A percentile compares a stretch with the other conserved stretches of the same genome.
phyloP scores from a whole-genome alignment of 2,797 vertebrate genomes.

The Eulemur rubriventer region DNA sequence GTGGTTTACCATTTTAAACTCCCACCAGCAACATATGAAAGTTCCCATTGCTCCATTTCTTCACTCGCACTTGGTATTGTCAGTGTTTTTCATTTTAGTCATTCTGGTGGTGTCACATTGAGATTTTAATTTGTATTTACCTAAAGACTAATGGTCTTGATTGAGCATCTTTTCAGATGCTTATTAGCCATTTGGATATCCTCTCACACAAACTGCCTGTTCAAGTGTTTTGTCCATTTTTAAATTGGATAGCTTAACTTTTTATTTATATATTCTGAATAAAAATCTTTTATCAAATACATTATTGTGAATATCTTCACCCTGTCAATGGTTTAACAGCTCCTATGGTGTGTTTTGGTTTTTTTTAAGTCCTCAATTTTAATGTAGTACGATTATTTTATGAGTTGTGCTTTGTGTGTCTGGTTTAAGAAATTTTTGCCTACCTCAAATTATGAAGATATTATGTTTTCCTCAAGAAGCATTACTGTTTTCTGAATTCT shows the following conservation, averaged over 20 bases:
- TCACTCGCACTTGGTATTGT: neutral
- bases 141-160: neutral
- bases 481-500: neutral
- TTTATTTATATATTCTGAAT: neutral
- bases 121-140: neutral
- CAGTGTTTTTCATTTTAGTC: neutral
- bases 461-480: neutral
- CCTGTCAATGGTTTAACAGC: neutral
- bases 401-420: neutral
- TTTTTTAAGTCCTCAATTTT: slow-evolving; percentile 10
- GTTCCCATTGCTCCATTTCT: neutral
- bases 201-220: neutral
- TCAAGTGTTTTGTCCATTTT: neutral
- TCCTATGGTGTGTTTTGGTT: neutral
- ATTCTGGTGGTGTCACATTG: neutral
- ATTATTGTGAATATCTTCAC: neutral
- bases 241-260: neutral
- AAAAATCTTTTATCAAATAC: slow-evolving; percentile 8
- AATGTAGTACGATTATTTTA: neutral
- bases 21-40: neutral
- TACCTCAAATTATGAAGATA: neutral
- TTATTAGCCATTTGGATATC: neutral
- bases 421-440: neutral
- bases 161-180: neutral
- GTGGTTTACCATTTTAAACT: neutral